Percentiles rank a stretch among this genome's conserved stretches.
Evolutionary conservation across 2,888 invertebrate species (phyloP).

Genomic region (Cosmopolites sordidus): DNA sequence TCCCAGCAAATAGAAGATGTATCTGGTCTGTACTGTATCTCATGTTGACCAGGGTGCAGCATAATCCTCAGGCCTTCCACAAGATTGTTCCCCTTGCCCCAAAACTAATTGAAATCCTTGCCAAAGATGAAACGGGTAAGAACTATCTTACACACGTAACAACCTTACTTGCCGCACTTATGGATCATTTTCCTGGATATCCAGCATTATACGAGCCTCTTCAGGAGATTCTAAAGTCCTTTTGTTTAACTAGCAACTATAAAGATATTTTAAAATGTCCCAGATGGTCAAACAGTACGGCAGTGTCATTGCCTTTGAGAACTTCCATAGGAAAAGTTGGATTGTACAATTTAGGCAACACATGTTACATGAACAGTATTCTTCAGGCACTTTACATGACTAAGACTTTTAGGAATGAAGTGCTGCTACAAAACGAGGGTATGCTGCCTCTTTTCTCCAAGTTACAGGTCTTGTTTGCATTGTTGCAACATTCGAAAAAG

Average conservation of each 20-base stretch:
- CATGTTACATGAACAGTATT: constrained; percentile 87
- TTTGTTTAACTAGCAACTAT: constrained; percentile 37
- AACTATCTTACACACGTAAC: constrained; percentile 57
- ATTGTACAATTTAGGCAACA: constrained; percentile 78
- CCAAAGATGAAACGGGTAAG: constrained; percentile 52
- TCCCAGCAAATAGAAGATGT: constrained; percentile 55
- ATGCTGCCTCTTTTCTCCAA: constrained; percentile 56
- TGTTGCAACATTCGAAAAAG: constrained; percentile 64
- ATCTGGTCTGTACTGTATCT: constrained; percentile 61
- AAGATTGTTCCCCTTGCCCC: constrained; percentile 55
- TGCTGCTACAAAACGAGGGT: constrained; percentile 54
- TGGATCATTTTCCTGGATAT: constrained; percentile 51
- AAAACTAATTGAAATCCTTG: constrained; percentile 49
- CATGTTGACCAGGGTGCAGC: constrained; percentile 59
- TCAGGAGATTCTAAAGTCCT: constrained; percentile 40
- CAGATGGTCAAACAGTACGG: constrained; percentile 45
- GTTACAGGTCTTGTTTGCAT: constrained; percentile 69
- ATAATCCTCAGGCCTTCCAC: constrained; percentile 55
- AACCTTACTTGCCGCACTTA: constrained; percentile 54
- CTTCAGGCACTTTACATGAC: constrained; percentile 80
- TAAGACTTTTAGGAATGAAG: constrained; percentile 68
- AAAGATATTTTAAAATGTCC: constrained; percentile 41
- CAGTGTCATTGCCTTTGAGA: constrained; percentile 8
- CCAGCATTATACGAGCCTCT: constrained; percentile 41
- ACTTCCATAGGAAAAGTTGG: constrained; percentile 59